Evolutionary conservation across 92 coral and sea anemone genomes (phyloP).

Genomic region (Zoanthus gigantus): DNA sequence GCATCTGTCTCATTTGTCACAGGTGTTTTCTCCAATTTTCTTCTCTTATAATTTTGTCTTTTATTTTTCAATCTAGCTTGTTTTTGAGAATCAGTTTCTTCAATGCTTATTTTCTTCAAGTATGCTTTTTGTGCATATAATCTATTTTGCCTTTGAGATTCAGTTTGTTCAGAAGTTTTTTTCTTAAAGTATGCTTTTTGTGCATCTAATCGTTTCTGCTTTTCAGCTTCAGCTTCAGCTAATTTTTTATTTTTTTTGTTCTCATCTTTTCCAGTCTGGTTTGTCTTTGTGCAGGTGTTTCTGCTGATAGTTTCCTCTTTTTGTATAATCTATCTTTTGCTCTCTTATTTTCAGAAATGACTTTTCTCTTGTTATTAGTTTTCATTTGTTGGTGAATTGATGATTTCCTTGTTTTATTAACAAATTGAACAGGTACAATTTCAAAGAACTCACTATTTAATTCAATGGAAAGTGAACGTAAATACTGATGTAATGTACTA

Average conservation of each 20-base stretch:
- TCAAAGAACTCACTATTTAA: not conserved
- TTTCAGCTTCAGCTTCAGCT: not conserved
- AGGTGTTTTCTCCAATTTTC: no score
- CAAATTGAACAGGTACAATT: not conserved
- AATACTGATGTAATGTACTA: not conserved
- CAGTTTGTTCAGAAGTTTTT: no score
- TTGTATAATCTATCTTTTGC: no score
- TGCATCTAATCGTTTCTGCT: not conserved
- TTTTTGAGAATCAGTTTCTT: not conserved
- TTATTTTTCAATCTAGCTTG: no score
- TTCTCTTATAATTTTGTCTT: no score
- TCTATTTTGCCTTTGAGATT: not conserved
- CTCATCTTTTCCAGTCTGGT: no score
- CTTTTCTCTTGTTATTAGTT: no score
- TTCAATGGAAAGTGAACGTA: not conserved
- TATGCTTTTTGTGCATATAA: not conserved
- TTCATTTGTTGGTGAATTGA: not conserved
- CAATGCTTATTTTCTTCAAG: not conserved
- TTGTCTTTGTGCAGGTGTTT: no score
- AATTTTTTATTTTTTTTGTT: not conserved
- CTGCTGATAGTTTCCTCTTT: no score
- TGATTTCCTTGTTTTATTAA: not conserved
- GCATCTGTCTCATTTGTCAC: no score
- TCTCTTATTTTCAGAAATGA: no score
- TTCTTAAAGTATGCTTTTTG: not conserved